Evolutionary conservation across 2,113 vertebrate species (phyloP).

Genomic region (Paedocypris sp.): DNA sequence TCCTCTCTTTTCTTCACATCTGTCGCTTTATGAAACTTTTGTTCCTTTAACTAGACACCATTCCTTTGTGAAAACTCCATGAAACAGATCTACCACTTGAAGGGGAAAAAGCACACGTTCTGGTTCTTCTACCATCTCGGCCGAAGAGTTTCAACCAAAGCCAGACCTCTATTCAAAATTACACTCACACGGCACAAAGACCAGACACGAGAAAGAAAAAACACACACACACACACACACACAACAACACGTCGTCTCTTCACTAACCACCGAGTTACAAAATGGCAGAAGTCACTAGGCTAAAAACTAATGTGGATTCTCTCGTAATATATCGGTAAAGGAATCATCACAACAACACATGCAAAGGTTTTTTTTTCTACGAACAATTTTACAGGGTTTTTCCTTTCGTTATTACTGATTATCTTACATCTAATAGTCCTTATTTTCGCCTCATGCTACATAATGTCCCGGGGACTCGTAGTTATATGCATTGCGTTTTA

Average conservation of each 20-base stretch:
- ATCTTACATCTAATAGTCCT: slow-evolving; percentile 34
- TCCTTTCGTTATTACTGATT: slow-evolving; percentile 22
- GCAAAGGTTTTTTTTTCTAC: slow-evolving; percentile 77
- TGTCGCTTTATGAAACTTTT: neutral
- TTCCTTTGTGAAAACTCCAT: neutral
- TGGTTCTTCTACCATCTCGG: slow-evolving; percentile 45
- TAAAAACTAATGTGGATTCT: slow-evolving; percentile 82
- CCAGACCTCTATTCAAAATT: slow-evolving; percentile 74
- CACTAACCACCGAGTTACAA: slow-evolving; percentile 77
- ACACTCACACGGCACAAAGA: slow-evolving; percentile 84
- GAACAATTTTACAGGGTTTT: slow-evolving; percentile 44
- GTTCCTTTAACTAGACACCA: neutral
- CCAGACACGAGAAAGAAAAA: slow-evolving; percentile 89
- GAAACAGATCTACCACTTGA: neutral
- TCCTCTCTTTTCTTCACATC: slow-evolving; percentile 3
- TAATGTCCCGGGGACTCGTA: slow-evolving; percentile 51
- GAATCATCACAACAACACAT: slow-evolving; percentile 87
- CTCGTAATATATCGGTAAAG: slow-evolving; percentile 77
- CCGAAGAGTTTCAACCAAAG: slow-evolving; percentile 58
- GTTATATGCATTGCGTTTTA: slow-evolving; percentile 45
- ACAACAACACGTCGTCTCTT: slow-evolving; percentile 84
- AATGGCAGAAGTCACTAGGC: slow-evolving; percentile 81
- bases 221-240: too few species aligned
- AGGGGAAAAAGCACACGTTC: neutral
- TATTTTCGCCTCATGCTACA: slow-evolving; percentile 77